These are phyloP conservation scores for Phodopus roborovskii DNA, from an alignment of 2,113 vertebrate genomes.

Conservation along the genomic window DNA sequence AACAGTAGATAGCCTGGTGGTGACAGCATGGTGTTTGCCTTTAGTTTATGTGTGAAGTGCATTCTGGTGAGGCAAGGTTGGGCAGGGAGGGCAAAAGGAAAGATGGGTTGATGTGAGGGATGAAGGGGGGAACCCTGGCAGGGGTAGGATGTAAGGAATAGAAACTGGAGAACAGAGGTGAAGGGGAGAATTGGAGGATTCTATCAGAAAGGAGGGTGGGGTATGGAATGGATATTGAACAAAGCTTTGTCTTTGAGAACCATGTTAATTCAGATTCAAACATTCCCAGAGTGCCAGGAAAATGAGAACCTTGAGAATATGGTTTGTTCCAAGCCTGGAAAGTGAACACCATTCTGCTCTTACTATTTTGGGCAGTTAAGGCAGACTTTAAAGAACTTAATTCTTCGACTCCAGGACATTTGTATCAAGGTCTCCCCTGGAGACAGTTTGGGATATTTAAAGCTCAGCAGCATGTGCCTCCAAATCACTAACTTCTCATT, in stretches of 20 bases:
- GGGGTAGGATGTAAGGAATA: not conserved
- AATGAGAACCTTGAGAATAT: not conserved
- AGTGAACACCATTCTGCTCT: not conserved
- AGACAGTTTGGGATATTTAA: not conserved
- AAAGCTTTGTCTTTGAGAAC: not conserved
- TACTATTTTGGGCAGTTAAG: not conserved
- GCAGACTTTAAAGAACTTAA: not conserved
- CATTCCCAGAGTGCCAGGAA: not conserved
- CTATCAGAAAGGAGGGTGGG: not conserved
- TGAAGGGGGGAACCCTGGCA: not conserved
- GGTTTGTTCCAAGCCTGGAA: not conserved
- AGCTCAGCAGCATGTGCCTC: not conserved
- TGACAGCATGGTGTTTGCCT: not conserved
- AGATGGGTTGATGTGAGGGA: not conserved
- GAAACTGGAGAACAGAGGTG: not conserved
- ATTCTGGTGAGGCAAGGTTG: not conserved
- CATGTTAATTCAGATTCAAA: not conserved
- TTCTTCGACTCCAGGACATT: not conserved
- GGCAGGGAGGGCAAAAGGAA: not conserved
- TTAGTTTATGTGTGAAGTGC: not conserved
- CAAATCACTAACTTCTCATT: not conserved
- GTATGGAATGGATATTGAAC: not conserved
- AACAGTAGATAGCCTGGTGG: not conserved
- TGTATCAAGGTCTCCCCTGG: not conserved
- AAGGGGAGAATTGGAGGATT: not conserved